A percentile compares a stretch with the other conserved stretches of the same genome.
Conservation (phyloP, 2,888 invertebrate species). For the Drosophila melanosoma region DNA sequence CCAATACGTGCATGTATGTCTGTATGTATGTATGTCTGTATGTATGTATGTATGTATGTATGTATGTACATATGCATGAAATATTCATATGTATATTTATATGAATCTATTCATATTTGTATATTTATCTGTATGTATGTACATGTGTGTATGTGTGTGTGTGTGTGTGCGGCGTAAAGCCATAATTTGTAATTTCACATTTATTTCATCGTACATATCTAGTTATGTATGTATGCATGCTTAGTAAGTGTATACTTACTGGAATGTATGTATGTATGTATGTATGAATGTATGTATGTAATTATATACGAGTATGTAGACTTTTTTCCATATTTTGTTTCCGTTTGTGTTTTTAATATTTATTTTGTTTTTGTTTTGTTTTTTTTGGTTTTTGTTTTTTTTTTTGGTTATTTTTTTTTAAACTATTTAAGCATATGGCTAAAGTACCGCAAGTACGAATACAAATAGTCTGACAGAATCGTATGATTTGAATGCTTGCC, state of each 20-base stretch:
- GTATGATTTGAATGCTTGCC: constrained; percentile 38
- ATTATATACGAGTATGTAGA: constrained; percentile 26
- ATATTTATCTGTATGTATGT: constrained; percentile 8
- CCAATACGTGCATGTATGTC: constrained; percentile 35
- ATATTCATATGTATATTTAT: background rate
- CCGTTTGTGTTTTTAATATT: constrained; percentile 7
- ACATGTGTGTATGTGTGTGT: constrained; percentile 16
- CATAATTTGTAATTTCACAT: constrained; percentile 40
- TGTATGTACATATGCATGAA: background rate
- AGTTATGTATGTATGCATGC: constrained; percentile 31
- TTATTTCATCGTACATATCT: constrained; percentile 28
- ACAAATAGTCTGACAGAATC: constrained; percentile 27
- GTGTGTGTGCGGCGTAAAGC: constrained; percentile 11
- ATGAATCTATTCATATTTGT: constrained; percentile 1
- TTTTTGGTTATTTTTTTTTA: background rate
- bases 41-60: constrained; percentile 24
- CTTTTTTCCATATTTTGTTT: constrained; percentile 9
- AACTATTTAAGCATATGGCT: constrained; percentile 28
- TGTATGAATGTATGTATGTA: constrained; percentile 37
- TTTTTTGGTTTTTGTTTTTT: background rate
- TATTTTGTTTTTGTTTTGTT: constrained; percentile 4
- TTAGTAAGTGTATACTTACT: constrained; percentile 26
- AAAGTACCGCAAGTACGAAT: constrained; percentile 18
- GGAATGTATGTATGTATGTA: constrained; percentile 29
- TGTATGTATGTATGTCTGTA: constrained; percentile 22